These are phyloP conservation scores for Tamias sibiricus DNA, from an alignment of 2,113 vertebrate species.

Conservation along the genomic window DNA sequence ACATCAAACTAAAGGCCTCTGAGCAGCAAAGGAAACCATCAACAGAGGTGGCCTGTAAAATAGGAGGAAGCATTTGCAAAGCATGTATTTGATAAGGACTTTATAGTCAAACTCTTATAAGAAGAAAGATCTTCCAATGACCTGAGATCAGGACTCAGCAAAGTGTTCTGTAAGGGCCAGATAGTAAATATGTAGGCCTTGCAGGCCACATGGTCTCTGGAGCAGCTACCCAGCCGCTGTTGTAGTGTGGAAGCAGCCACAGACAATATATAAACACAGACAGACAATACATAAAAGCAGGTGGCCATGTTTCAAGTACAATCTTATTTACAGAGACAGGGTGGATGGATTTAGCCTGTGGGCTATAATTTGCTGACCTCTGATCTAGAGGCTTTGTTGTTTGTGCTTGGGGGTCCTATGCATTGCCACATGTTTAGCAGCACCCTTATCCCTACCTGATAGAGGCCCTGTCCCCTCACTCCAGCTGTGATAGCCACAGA, in stretches of 20 bases:
- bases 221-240: too few species aligned
- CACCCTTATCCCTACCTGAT: not conserved
- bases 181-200: not conserved
- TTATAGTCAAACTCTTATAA: not conserved
- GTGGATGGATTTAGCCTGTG: not conserved
- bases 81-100: not conserved
- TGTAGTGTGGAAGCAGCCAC: not conserved
- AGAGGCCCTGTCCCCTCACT: not conserved
- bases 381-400: not conserved
- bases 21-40: not conserved
- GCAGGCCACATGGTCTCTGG: not conserved
- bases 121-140: not conserved
- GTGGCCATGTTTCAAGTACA: not conserved
- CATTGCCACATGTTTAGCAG: not conserved
- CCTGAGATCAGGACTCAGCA: not conserved
- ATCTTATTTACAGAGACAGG: not conserved
- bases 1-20: accelerated
- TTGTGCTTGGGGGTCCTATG: too few species aligned
- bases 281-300: too few species aligned
- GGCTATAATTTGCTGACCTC: not conserved
- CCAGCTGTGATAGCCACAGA: not conserved
- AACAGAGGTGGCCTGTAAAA: not conserved
- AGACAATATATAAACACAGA: not conserved
- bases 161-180: not conserved
- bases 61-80: not conserved